These are phyloP conservation scores for Nymphalis c-album DNA, from an alignment of 2,888 invertebrate genomes.

Conservation along the genomic window DNA sequence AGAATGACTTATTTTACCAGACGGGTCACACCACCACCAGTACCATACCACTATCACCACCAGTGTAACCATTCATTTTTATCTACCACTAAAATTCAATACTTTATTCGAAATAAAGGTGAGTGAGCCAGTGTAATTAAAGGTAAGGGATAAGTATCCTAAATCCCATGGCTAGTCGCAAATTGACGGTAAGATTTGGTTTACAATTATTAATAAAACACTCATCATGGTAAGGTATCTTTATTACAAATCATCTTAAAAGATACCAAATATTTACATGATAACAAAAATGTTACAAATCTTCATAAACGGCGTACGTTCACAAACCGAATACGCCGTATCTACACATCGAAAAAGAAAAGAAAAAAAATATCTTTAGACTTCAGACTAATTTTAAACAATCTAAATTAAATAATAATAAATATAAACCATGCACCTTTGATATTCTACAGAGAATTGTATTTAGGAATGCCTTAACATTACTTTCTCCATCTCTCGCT, in stretches of 20 bases:
- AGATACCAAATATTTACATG: slow-evolving; percentile 65
- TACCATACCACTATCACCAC: no score
- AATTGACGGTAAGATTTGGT: no score
- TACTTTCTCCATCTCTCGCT: slow-evolving; percentile 15
- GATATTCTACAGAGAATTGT: slow-evolving; percentile 48
- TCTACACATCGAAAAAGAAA: slow-evolving; percentile 28
- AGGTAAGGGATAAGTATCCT: no score
- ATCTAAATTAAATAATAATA: slow-evolving; percentile 52
- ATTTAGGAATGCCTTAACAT: slow-evolving; percentile 35
- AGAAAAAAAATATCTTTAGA: slow-evolving; percentile 31
- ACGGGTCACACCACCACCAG: no score
- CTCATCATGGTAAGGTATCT: slow-evolving; percentile 63
- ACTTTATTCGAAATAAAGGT: no score
- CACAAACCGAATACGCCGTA: slow-evolving; percentile 6
- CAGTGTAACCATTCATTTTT: no score
- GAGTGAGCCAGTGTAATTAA: no score
- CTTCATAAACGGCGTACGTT: slow-evolving; percentile 34
- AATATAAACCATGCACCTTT: slow-evolving; percentile 64
- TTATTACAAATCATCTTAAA: slow-evolving; percentile 69
- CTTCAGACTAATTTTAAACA: slow-evolving; percentile 30
- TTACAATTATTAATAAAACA: slow-evolving; percentile 50
- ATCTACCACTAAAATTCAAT: no score
- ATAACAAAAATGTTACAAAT: slow-evolving; percentile 64
- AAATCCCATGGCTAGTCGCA: no score
- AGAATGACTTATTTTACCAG: no score